Conservation (phyloP, 2,888 invertebrate genomes). For the Perithous albicinctus region DNA sequence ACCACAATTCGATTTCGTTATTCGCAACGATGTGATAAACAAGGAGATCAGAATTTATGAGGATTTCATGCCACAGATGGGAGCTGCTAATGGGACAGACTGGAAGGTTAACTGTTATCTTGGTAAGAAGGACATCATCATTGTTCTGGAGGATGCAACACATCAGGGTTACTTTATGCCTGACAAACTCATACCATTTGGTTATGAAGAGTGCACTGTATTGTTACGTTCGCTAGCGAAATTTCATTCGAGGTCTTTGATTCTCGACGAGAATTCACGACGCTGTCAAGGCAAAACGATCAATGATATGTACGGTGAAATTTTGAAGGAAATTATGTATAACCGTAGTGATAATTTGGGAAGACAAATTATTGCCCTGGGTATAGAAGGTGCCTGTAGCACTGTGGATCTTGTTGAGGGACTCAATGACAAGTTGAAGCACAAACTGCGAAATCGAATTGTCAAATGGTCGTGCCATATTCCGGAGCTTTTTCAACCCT, state of each 20-base stretch:
- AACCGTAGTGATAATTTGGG: slow-evolving; percentile 27
- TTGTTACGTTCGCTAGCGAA: slow-evolving; percentile 72
- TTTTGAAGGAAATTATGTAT: slow-evolving; percentile 68
- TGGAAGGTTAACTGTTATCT: slow-evolving; percentile 73
- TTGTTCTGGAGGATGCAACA: slow-evolving; percentile 76
- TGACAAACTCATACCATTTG: slow-evolving; percentile 73
- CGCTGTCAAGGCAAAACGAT: slow-evolving; percentile 61
- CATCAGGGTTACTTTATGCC: slow-evolving; percentile 70
- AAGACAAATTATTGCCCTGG: slow-evolving; percentile 18
- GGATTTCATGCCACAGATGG: slow-evolving; percentile 65
- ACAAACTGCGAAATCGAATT: slow-evolving; percentile 66
- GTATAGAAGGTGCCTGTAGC: slow-evolving; percentile 53
- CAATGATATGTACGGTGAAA: slow-evolving; percentile 67
- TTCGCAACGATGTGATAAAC: slow-evolving; percentile 61
- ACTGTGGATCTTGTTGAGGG: slow-evolving; percentile 66
- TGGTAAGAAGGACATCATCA: slow-evolving; percentile 68
- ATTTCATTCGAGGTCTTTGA: slow-evolving; percentile 78
- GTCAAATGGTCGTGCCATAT: slow-evolving; percentile 55
- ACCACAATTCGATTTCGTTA: slow-evolving; percentile 65
- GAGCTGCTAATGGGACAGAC: slow-evolving; percentile 39
- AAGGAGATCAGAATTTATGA: slow-evolving; percentile 72
- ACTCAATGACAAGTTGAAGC: slow-evolving; percentile 64
- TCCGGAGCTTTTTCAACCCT: slow-evolving; percentile 54
- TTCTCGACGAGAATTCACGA: slow-evolving; percentile 73
- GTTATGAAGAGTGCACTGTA: slow-evolving; percentile 73